These are phyloP conservation scores for Anodontia alba DNA, from an alignment of 2,888 invertebrate species.

Conservation along the genomic window DNA sequence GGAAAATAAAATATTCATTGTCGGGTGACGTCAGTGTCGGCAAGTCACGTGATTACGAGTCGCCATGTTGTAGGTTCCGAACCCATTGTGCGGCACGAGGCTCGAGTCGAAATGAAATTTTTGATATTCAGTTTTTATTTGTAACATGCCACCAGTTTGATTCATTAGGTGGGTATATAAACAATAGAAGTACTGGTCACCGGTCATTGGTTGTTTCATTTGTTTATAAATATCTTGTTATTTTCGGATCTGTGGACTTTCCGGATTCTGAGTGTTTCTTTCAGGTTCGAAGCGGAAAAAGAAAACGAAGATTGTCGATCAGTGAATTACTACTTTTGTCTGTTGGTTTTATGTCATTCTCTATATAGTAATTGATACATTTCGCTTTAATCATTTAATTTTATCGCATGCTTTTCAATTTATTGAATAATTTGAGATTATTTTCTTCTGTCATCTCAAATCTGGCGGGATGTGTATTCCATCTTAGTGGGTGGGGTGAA, in stretches of 20 bases:
- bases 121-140: background rate
- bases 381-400: too few relatives aligned
- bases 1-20: slow-evolving; percentile 65
- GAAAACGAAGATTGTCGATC: too few relatives aligned
- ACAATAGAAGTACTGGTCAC: background rate
- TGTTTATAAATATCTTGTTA: background rate
- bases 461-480: background rate
- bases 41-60: slow-evolving; percentile 70
- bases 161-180: background rate
- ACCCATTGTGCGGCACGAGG: slow-evolving; percentile 60
- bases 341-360: too few relatives aligned
- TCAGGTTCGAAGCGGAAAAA: too few relatives aligned
- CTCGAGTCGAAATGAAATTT: slow-evolving; percentile 2
- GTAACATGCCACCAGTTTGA: background rate
- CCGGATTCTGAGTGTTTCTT: background rate
- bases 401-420: too few relatives aligned
- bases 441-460: too few relatives aligned
- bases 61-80: slow-evolving; percentile 73
- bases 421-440: too few relatives aligned
- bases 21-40: slow-evolving; percentile 68
- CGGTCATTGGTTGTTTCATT: background rate
- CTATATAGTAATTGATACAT: too few relatives aligned
- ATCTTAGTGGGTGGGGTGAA: background rate
- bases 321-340: too few relatives aligned
- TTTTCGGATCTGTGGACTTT: slow-evolving; percentile 6